A percentile compares a stretch with the other conserved stretches of the same genome.
These are phyloP conservation scores for Lophochroa leadbeateri DNA, from an alignment of 2,113 vertebrate species.

Conservation along the genomic window DNA sequence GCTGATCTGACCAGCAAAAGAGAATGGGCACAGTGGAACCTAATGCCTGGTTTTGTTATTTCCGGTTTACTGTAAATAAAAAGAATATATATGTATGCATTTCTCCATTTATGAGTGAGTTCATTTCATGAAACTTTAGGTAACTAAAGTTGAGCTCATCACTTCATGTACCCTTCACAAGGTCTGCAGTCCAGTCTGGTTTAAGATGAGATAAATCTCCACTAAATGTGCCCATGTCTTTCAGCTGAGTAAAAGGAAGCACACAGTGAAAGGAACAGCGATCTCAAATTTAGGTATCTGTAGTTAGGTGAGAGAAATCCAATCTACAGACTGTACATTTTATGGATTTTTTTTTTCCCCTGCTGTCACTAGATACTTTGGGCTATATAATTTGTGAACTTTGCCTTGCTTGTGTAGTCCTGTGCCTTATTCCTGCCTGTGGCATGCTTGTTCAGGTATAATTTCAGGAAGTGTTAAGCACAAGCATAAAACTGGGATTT, in stretches of 20 bases:
- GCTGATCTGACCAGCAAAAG: neutral
- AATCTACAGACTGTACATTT: neutral
- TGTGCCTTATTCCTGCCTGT: neutral
- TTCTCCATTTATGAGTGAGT: neutral
- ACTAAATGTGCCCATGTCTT: neutral
- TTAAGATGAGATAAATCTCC: neutral
- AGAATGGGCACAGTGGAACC: neutral
- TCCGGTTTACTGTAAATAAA: neutral
- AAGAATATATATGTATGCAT: neutral
- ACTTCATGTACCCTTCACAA: neutral
- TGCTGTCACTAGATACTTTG: neutral
- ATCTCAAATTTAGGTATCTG: neutral
- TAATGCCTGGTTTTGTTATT: neutral
- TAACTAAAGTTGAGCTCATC: neutral
- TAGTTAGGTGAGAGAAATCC: neutral
- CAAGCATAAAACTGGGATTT: neutral
- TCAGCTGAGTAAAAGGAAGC: neutral
- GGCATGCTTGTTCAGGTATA: neutral
- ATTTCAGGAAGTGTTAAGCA: neutral
- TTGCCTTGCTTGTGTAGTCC: neutral
- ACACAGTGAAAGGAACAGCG: neutral
- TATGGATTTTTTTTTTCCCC: neutral
- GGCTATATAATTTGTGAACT: neutral
- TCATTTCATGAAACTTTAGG: neutral
- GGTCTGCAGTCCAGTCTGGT: neutral